phyloP scores from a whole-genome alignment of 1,140 invertebrate genomes.

The Drosophila sechellia region DNA sequence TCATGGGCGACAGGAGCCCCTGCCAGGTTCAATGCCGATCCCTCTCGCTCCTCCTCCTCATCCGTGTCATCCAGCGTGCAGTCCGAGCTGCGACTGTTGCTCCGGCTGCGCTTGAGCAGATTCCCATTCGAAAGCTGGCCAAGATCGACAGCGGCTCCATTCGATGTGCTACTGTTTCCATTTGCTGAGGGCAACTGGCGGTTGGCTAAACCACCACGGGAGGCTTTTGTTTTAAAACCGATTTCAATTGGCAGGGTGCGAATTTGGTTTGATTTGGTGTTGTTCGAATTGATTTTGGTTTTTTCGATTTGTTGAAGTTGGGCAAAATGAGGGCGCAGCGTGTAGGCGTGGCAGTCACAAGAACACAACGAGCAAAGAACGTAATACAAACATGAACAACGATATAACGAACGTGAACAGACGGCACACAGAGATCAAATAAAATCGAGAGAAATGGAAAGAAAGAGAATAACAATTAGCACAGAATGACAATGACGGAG shows the following conservation, averaged over 20 bases:
- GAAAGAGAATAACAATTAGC: slow-evolving; percentile 66
- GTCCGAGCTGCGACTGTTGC: slow-evolving; percentile 78
- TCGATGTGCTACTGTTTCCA: slow-evolving; percentile 34
- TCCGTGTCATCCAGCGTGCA: slow-evolving; percentile 78
- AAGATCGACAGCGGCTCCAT: slow-evolving; percentile 26
- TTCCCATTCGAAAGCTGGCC: slow-evolving; percentile 47
- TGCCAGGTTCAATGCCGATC: slow-evolving; percentile 36
- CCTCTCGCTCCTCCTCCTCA: slow-evolving; percentile 49
- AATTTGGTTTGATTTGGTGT: slow-evolving; percentile 20
- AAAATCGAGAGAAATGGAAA: slow-evolving; percentile 59
- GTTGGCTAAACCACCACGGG: slow-evolving; percentile 87
- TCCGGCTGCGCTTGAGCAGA: slow-evolving; percentile 38
- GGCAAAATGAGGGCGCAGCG: slow-evolving; percentile 59
- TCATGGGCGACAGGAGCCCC: slow-evolving; percentile 24
- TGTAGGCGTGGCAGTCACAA: slow-evolving; percentile 66
- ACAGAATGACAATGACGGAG: slow-evolving; percentile 50
- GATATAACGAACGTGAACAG: slow-evolving; percentile 20
- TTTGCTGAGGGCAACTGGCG: slow-evolving; percentile 85
- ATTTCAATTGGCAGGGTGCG: slow-evolving; percentile 46
- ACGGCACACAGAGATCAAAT: slow-evolving; percentile 50
- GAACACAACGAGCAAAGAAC: slow-evolving; percentile 66
- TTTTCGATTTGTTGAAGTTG: slow-evolving; percentile 35
- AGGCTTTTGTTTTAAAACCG: slow-evolving; percentile 84
- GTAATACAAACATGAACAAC: slow-evolving; percentile 53
- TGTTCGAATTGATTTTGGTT: slow-evolving; percentile 17